Evolutionary conservation across 2,797 vertebrate species (phyloP), one percentile per base, ranked within the genome.

Genomic region (Acanthurus tractus): DNA sequence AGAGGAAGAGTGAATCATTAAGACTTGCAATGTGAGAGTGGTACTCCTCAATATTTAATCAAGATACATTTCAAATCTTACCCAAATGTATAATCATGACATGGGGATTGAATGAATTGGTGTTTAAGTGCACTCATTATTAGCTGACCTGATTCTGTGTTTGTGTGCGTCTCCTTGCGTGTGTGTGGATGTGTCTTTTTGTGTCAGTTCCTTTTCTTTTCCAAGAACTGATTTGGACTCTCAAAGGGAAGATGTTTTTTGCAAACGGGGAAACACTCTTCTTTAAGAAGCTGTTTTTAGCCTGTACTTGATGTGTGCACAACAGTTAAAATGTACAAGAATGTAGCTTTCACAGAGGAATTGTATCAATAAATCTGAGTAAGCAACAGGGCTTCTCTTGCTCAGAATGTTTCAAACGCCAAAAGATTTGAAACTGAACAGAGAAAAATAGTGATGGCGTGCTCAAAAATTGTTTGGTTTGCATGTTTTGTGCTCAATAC

Each of bases 1-100:
- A 81, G 74, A 92, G 91, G 91, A 90, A 82, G 85, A 91, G 86
- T 90, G 85, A 88, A 90, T 91, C 91, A 93, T 93, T 92, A 88
- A 91, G 88, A 92, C 91, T 89, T 85, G 88, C 84, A 74, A 89
- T 78, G 79, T 58, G 85, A 92, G 80, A 87, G 90, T 84, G 87
- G 89, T 89, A 77, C 88, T 90, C 50, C 83, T 92, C 84, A 94
- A 94, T 94, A 94, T 93, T 93, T 94, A 90, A 94, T 93, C 87
- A 89, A 89, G 88, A 90, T 90, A 92, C 92, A 90, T 93, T 93
- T 91, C 74, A 90, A 90, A 91, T 91, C 78, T 64, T 92, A 89
- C 83, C 87, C 91, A 92, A 90, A 93, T 94, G 89, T 91, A 86
- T 89, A 90, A 93, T 92, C 88, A 88, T 63, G 70, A 84, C 89